Evolutionary conservation across 1,140 invertebrate genomes (phyloP).

Genomic region (Diorhabda sublineata): DNA sequence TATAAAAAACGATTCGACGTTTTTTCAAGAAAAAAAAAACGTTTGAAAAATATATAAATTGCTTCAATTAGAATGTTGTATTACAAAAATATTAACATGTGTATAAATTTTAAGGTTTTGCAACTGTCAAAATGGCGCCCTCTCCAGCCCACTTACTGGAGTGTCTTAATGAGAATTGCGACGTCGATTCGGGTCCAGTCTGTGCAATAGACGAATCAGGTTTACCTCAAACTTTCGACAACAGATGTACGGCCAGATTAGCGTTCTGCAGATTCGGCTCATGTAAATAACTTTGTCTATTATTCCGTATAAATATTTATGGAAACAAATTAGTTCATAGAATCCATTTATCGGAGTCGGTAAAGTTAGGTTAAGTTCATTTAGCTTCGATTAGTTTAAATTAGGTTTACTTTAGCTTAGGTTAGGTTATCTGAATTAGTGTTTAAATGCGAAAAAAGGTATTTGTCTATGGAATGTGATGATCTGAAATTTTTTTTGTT

Average conservation of each 20-base stretch:
- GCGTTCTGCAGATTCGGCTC: conserved; percentile 52
- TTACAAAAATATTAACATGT: background rate
- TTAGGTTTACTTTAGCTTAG: background rate
- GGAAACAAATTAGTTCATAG: background rate
- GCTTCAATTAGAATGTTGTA: background rate
- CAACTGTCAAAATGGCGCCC: conserved; percentile 22
- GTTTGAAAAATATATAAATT: background rate
- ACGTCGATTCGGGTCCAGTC: conserved; percentile 49
- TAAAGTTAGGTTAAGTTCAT: background rate
- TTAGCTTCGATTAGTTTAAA: background rate
- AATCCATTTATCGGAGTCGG: background rate
- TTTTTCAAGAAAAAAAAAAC: background rate
- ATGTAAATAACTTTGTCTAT: conserved; percentile 41
- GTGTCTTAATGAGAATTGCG: conserved; percentile 48
- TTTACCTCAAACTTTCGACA: conserved; percentile 51
- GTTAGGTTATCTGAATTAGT: too few relatives aligned
- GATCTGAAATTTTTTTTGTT: background rate
- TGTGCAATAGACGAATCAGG: conserved; percentile 53
- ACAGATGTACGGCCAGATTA: conserved; percentile 50
- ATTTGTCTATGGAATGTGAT: too few relatives aligned
- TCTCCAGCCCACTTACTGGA: conserved; percentile 29
- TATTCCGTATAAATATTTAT: background rate
- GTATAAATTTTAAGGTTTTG: conserved; percentile 20
- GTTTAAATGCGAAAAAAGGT: too few relatives aligned
- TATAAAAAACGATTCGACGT: background rate